phyloP scores from a whole-genome alignment of 2,113 vertebrate genomes.

The Gasterosteus aculeatus region DNA sequence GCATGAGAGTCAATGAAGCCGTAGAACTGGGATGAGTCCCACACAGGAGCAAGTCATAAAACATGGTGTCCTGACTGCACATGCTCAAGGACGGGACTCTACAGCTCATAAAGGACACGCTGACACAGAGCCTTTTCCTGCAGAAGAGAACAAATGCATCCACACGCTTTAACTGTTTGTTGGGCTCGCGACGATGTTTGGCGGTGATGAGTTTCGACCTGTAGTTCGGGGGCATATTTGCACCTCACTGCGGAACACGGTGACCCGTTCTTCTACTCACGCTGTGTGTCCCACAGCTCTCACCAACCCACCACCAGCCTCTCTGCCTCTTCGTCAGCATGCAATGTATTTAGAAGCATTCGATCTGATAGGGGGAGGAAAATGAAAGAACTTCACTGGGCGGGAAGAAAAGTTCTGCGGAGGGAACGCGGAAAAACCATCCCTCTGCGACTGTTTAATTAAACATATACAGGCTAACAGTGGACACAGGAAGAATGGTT shows the following conservation, averaged over 20 bases:
- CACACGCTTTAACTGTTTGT: not conserved
- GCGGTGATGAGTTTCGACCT: conserved; percentile 46
- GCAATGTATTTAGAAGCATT: conserved; percentile 61
- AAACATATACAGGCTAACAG: conserved; percentile 3
- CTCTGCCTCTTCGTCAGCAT: conserved; percentile 25
- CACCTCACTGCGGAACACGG: conserved; percentile 28
- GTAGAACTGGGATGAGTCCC: not conserved
- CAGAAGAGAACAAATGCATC: not conserved
- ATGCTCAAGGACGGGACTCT: conserved; percentile 42
- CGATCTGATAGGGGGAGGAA: conserved; percentile 44
- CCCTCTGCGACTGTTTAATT: not conserved
- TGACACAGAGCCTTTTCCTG: conserved; percentile 7
- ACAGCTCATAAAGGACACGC: not conserved
- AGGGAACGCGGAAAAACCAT: conserved; percentile 43
- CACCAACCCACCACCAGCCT: conserved; percentile 1
- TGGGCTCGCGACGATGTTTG: conserved; percentile 14
- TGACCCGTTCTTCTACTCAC: conserved; percentile 42
- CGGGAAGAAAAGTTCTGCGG: conserved; percentile 21
- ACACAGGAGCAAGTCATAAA: conserved; percentile 46
- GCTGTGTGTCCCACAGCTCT: conserved; percentile 15
- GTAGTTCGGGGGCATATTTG: conserved; percentile 46
- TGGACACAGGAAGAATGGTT: not conserved
- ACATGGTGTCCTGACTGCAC: conserved; percentile 14
- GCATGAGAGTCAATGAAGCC: conserved; percentile 29
- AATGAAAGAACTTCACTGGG: conserved; percentile 26